Percentiles rank a stretch among this genome's conserved stretches.
Evolutionary conservation across 2,888 invertebrate species (phyloP).

Genomic region (Ochlodes sylvanus): DNA sequence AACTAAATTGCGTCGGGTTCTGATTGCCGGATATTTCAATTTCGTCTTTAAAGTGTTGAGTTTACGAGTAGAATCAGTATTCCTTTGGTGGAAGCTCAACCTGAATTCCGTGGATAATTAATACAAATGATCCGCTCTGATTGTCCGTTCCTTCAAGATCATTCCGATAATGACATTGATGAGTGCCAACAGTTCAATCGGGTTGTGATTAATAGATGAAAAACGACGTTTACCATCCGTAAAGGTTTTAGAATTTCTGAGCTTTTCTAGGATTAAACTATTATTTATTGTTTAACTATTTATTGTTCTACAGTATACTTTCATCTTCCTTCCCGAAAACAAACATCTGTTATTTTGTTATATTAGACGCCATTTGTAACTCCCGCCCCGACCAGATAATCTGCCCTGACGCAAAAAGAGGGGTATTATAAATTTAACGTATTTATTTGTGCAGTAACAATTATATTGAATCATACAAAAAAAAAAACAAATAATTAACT

Average conservation of each 20-base stretch:
- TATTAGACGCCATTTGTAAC: no score
- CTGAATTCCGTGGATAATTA: slow-evolving; percentile 43
- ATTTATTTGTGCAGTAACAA: no score
- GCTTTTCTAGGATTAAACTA: no score
- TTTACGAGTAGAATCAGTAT: slow-evolving; percentile 8
- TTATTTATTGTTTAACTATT: no score
- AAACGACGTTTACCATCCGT: slow-evolving; percentile 5
- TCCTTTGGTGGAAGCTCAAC: not conserved
- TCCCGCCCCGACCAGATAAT: no score
- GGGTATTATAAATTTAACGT: no score
- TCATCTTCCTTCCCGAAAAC: no score
- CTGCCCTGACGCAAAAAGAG: no score
- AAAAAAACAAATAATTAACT: no score
- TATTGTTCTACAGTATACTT: no score
- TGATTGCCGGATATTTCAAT: slow-evolving; percentile 9
- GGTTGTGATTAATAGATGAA: slow-evolving; percentile 36
- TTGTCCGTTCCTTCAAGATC: slow-evolving; percentile 41
- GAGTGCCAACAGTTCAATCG: slow-evolving; percentile 41
- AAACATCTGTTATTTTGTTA: no score
- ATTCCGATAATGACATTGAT: slow-evolving; percentile 37
- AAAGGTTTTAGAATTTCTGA: slow-evolving; percentile 8
- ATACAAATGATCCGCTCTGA: slow-evolving; percentile 45
- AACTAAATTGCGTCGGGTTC: slow-evolving; percentile 28
- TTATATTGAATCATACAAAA: no score
- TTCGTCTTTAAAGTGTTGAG: slow-evolving; percentile 12